Base-by-base conservation (phyloP, 2,797 vertebrate genomes). In the Phyllotis vaccarum region DNA sequence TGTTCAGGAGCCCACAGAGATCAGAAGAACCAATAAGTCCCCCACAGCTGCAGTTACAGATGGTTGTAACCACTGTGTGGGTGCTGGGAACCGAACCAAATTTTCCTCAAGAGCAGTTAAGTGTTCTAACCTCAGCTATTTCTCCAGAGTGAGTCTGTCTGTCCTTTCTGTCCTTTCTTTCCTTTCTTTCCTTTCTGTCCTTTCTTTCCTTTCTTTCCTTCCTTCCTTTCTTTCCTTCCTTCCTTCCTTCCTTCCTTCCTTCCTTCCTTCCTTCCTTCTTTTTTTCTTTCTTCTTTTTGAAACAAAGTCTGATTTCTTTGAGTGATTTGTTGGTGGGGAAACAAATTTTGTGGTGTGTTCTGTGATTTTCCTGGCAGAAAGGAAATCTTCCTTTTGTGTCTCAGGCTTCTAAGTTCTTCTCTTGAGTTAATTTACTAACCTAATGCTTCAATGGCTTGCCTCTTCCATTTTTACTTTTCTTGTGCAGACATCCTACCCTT, bases 251-350 rank as follows among this genome's bases (percentile, higher is more conserved):
- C 46, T 49, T 49, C 46, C 46, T 49, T 49, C 9, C 46, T 49
- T 49, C 9, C 46, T 49, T 49, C 46, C 46, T 49, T 49, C 46
- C 46, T 49, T 49, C 46, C 46, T 49, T 49, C 46, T 9, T 49
- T 49, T 49, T 9, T 49, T 49, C 9, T 9, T 0, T 68, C 37
- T 93, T 90, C 81, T 80, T 52, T 76, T 1, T 81, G 16, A 62
- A 83, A 46, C 10, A 37, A 54, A 83, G n/a, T 87, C 29, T 90
- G 62, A 86, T 89, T 94, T 91, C 29, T 83, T 75, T 72, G n/a
- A 12, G 3, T 86, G 24, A 12, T 70, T 78, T 60, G 60, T 72
- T 68, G 54, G 29, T 43, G 12, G 6, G 11, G 29, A 31, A 27
- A 60, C 58, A 49, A 49, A 49, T 49, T 49, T 49, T 5, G 46